Conservation (phyloP, 2,888 invertebrate genomes). For the Aporophyla lueneburgensis region DNA sequence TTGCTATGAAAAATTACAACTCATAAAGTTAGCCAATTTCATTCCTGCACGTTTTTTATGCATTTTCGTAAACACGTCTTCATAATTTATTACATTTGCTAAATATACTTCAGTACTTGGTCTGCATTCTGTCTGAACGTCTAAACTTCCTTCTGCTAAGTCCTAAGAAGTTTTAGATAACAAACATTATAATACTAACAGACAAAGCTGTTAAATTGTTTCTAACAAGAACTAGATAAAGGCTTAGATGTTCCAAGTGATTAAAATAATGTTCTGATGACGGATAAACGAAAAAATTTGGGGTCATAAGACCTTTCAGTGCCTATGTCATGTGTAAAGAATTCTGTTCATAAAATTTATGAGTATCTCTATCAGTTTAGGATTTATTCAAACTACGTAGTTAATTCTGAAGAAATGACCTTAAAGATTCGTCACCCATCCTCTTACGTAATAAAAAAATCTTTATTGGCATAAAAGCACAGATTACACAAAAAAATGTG, state of each 20-base stretch:
- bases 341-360: slow-evolving; percentile 12
- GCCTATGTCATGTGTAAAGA: neutral
- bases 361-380: neutral
- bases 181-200: slow-evolving; percentile 47
- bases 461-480: too few relatives aligned
- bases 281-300: slow-evolving; percentile 10
- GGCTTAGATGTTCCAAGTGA: slow-evolving; percentile 1
- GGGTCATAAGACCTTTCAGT: slow-evolving; percentile 19
- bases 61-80: slow-evolving; percentile 46
- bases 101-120: slow-evolving; percentile 54
- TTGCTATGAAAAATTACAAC: neutral
- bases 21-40: slow-evolving; percentile 2
- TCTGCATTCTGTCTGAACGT: slow-evolving; percentile 63
- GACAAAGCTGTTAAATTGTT: slow-evolving; percentile 28
- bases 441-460: too few relatives aligned
- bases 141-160: slow-evolving; percentile 64
- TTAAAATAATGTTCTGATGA: slow-evolving; percentile 8
- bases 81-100: slow-evolving; percentile 50
- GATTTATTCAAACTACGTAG: neutral
- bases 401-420: neutral
- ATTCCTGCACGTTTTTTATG: slow-evolving; percentile 27
- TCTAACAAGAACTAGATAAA: slow-evolving; percentile 27
- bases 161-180: slow-evolving; percentile 54
- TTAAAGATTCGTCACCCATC: too few relatives aligned
- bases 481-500: too few relatives aligned